Conservation (phyloP, 1,140 invertebrate genomes). For the Idris sp. region DNA sequence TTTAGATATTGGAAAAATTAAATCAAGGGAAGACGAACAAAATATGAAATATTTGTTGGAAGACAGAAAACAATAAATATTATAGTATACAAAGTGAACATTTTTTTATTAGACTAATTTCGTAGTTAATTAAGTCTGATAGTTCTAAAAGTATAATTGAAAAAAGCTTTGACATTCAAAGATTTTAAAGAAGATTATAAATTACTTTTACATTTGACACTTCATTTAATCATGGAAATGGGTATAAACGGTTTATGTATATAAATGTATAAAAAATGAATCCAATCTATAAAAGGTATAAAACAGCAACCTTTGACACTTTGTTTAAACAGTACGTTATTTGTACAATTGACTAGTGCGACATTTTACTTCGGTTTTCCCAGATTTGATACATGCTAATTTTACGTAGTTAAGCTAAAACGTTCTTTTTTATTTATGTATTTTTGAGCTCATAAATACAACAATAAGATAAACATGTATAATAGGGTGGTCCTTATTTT, state of each 20-base stretch:
- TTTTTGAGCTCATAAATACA: conserved; percentile 41
- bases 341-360: conserved; percentile 9
- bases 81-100: not conserved
- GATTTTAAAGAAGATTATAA: too few relatives aligned
- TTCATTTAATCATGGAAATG: not conserved
- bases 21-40: not conserved
- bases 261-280: conserved; percentile 25
- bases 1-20: conserved; percentile 1
- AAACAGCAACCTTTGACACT: conserved; percentile 25
- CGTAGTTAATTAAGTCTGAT: not conserved
- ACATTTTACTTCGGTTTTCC: conserved; percentile 22
- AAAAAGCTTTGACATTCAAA: too few relatives aligned
- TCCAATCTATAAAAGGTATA: conserved; percentile 23
- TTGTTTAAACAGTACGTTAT: not conserved
- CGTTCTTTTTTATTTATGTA: conserved; percentile 15
- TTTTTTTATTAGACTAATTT: too few relatives aligned
- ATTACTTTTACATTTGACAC: too few relatives aligned
- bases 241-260: too few relatives aligned
- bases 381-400: conserved; percentile 15
- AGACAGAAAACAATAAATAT: not conserved
- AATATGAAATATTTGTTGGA: not conserved
- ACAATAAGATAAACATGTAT: conserved; percentile 26
- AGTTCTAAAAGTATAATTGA: too few relatives aligned
- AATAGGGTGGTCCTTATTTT: too few relatives aligned
- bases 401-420: conserved; percentile 19